These are phyloP conservation scores for Listronotus bonariensis DNA, from an alignment of 1,140 invertebrate genomes.

Conservation along the genomic window DNA sequence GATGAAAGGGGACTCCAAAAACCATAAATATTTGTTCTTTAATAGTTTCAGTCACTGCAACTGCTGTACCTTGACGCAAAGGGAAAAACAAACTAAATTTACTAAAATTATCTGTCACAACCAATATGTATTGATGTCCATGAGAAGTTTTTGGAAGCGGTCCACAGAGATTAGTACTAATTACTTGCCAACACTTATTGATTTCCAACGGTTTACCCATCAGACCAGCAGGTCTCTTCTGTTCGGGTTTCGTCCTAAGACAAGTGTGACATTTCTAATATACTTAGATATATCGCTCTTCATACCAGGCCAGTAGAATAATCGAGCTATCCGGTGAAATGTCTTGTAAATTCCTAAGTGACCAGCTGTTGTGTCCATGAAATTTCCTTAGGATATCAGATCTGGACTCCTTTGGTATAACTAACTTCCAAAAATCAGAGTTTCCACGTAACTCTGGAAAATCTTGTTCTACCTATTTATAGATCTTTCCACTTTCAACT, in stretches of 20 bases:
- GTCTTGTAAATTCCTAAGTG: constrained; percentile 47
- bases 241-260: neutral
- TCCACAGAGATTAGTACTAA: neutral
- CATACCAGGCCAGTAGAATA: constrained; percentile 50
- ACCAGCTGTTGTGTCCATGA: constrained; percentile 27
- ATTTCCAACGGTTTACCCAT: neutral
- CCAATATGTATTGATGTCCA: constrained; percentile 5
- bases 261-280: neutral
- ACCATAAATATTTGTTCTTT: constrained; percentile 25
- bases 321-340: constrained; percentile 11
- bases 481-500: constrained; percentile 19
- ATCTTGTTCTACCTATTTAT: constrained; percentile 17
- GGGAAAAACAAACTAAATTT: constrained; percentile 20
- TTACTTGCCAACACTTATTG: constrained; percentile 6
- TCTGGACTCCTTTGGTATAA: constrained; percentile 25
- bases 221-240: neutral
- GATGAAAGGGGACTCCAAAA: constrained; percentile 20
- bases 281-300: constrained; percentile 1
- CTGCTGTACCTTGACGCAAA: constrained; percentile 13
- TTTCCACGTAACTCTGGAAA: neutral
- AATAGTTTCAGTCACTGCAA: constrained; percentile 12
- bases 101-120: constrained; percentile 11
- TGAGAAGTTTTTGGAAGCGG: neutral
- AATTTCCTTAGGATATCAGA: constrained; percentile 7
- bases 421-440: constrained; percentile 29